Evolutionary conservation across 1,140 invertebrate genomes (phyloP).

Genomic region (Phymastichus coffea): DNA sequence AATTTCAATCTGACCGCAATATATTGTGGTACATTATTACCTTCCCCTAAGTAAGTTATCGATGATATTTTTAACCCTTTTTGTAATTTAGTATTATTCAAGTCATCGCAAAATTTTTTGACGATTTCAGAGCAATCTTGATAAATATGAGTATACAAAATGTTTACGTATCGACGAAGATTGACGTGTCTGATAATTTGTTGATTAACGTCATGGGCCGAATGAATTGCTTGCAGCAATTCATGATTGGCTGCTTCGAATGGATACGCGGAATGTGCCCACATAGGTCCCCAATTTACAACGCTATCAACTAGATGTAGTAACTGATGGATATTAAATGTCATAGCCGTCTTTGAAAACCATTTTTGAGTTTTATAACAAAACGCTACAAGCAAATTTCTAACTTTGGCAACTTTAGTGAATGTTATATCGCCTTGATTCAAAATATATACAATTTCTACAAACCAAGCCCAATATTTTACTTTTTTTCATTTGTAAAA

Average conservation of each 20-base stretch:
- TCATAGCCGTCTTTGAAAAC: constrained; percentile 23
- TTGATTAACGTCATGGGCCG: neutral
- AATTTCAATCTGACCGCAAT: too few relatives aligned
- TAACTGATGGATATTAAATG: too few relatives aligned
- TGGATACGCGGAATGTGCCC: constrained; percentile 22
- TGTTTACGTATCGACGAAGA: neutral
- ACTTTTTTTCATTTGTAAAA: constrained; percentile 6
- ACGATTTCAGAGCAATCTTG: too few relatives aligned
- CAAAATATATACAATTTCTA: constrained; percentile 5
- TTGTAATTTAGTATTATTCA: too few relatives aligned
- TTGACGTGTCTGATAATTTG: neutral
- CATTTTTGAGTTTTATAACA: too few relatives aligned
- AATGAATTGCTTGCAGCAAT: neutral
- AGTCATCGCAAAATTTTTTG: too few relatives aligned
- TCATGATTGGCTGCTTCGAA: constrained; percentile 15
- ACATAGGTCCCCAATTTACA: constrained; percentile 27
- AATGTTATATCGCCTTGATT: constrained; percentile 5
- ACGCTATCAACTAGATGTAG: constrained; percentile 26
- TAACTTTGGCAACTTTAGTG: constrained; percentile 21
- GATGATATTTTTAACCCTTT: too few relatives aligned
- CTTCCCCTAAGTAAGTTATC: too few relatives aligned
- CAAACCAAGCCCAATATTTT: constrained; percentile 11
- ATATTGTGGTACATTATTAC: too few relatives aligned
- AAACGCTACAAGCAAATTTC: constrained; percentile 18
- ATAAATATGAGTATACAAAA: too few relatives aligned